phyloP scores from a whole-genome alignment of 2,113 vertebrate species.

The Dicaeum eximium region DNA sequence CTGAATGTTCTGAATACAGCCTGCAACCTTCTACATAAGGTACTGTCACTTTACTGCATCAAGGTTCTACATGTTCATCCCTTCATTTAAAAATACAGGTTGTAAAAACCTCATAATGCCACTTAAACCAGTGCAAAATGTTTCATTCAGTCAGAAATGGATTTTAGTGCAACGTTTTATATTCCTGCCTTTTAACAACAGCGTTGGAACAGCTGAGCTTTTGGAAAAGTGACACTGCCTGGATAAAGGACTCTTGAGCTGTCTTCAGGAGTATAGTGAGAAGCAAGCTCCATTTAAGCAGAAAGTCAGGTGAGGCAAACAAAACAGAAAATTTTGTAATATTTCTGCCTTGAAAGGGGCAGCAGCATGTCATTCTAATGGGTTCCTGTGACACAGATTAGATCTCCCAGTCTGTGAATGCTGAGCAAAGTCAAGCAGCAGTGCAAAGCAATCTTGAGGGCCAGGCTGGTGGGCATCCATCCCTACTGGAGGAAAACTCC shows the following conservation, averaged over 20 bases:
- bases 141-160: neutral
- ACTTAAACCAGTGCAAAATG: neutral
- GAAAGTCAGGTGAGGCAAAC: neutral
- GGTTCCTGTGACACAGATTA: neutral
- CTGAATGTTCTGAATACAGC: neutral
- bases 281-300: neutral
- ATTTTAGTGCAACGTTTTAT: neutral
- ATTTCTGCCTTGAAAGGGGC: neutral
- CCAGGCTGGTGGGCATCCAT: neutral
- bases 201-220: neutral
- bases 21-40: neutral
- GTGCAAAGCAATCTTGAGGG: neutral
- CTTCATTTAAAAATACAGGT: neutral
- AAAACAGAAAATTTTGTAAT: neutral
- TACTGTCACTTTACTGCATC: neutral
- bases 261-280: neutral
- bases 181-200: neutral
- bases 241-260: neutral
- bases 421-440: neutral
- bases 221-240: neutral
- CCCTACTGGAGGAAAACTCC: neutral
- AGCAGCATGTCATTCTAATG: neutral
- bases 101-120: neutral
- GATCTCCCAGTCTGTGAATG: neutral
- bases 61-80: neutral